These are phyloP conservation scores for Drosophila albomicans DNA, from an alignment of 1,140 invertebrate species.

Conservation along the genomic window DNA sequence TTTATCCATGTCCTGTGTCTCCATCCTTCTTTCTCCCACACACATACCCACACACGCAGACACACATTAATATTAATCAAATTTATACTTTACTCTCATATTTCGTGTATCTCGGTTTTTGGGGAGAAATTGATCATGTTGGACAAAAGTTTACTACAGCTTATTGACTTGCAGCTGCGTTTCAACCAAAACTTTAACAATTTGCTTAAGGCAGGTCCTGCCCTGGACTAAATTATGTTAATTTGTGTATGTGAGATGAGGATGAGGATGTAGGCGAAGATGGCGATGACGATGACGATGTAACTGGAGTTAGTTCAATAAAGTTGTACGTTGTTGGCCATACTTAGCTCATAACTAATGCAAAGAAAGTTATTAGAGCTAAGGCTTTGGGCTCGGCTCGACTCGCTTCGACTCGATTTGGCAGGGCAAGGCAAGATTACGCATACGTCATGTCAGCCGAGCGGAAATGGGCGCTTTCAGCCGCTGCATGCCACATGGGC, in stretches of 20 bases:
- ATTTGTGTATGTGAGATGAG: conserved; percentile 42
- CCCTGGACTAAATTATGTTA: conserved; percentile 70
- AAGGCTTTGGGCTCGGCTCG: not conserved
- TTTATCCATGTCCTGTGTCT: conserved; percentile 35
- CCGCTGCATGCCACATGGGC: conserved; percentile 35
- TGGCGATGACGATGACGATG: not conserved
- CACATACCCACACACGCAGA: not conserved
- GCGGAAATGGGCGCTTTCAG: conserved; percentile 39
- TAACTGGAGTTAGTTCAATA: conserved; percentile 41
- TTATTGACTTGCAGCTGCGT: conserved; percentile 76
- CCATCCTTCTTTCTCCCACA: not conserved
- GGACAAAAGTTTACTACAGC: conserved; percentile 55
- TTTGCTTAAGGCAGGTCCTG: conserved; percentile 60
- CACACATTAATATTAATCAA: conserved; percentile 76
- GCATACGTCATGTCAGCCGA: conserved; percentile 51
- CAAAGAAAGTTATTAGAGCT: conserved; percentile 59
- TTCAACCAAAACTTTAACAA: conserved; percentile 64
- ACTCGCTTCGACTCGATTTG: no score
- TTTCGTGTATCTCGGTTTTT: conserved; percentile 30
- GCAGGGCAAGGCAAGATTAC: conserved; percentile 41
- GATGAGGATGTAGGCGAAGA: not conserved
- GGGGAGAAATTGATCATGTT: conserved; percentile 63
- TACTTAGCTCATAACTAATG: conserved; percentile 64
- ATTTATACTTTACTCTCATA: conserved; percentile 47
- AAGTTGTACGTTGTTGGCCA: conserved; percentile 38